Evolutionary conservation across 2,113 vertebrate species (phyloP), one percentile per base, ranked within the genome.

Genomic region (Siniperca chuatsi): DNA sequence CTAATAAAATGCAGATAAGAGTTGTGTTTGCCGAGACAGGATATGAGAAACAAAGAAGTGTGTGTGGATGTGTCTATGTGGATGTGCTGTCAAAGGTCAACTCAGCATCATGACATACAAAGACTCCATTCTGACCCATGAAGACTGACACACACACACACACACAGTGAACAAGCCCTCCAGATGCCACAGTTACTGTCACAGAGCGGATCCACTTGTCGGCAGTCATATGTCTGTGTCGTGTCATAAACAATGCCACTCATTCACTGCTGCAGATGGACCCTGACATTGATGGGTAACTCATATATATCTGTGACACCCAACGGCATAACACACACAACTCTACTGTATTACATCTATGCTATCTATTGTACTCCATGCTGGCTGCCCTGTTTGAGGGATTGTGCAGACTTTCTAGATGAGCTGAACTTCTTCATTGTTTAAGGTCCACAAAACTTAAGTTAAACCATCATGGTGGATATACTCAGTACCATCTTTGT

Each of bases 201-300:
- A 87, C 73, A 66, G 86, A 91, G 90, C 84, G 77, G 89, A 92
- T 85, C 88, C 90, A 92, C 92, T 89, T 90, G 90, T 94, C 92
- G 76, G 81, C 72, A 54, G 67, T 87, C 81, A 78, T 91, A 84
- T 15, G 84, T 92, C 89, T 79, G 87, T 64, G 77, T 86, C 75
- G 40, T 70, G 88, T 89, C 81, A 25, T 25, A 16, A 37, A 93
- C 92, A 93, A 93, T 84, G 72, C 29, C 16, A 0, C 81, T 82
- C 87, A 84, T 93, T 95, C 76, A 90, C 50, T 4, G 60, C 60
- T 0, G 67, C 89, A 86, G 76, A 87, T 81, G 83, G 7, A 78
- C 29, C 60, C 79, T 77, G 81, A 83, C 87, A 88, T 23, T 57
- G 89, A 91, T 33, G 85, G 58, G 78, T 78, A 90, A 85, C 80